Evolutionary conservation across 2,888 invertebrate genomes (phyloP), one percentile per base, ranked within the genome.

Genomic region (Neelides folsomi): DNA sequence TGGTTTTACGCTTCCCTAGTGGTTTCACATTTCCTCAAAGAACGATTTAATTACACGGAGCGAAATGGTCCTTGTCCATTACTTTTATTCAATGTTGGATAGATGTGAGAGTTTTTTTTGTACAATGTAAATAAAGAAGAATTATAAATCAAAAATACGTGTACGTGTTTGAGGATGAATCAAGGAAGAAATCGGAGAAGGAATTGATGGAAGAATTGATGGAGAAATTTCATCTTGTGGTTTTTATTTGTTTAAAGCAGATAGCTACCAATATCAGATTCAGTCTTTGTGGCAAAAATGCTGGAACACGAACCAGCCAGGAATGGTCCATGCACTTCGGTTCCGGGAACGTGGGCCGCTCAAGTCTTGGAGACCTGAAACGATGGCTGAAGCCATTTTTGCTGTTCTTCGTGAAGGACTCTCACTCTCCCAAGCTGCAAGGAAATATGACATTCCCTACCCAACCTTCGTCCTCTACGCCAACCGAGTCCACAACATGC

Each of bases 221-320:
- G n/a, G 27, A 5, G 27, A 27, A 27, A 5, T 27, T 27, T 27
- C 4, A 27, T 27, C 7, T 3, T 27, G 3, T 27, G 3, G 3
- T 27, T 3, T 27, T 27, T 27, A 5, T 27, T 3, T 27, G 27
- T 27, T 27, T 27, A 27, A 27, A 27, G 80, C 83, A 82, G 88
- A 88, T 78, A 88, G 87, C 77, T 90, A 90, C 78, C 89, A 90
- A 73, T 89, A 89, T 73, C 89, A 90, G 73, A 75, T 90, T 71
- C 90, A 90, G 73, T 87, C 86, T 53, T 86, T 89, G 83, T 90
- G 90, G 90, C 89, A 90, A 73, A 90, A 89, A 72, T 89, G 89
- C 72, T 90, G 89, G 89, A 89, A 86, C 72, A 88, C 87, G 64
- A 88, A 87, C 72, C 89, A 89, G 72, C 85, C 84, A 67, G 60